phyloP scores from a whole-genome alignment of 2,113 vertebrate species.

The Pollachius pollachius region DNA sequence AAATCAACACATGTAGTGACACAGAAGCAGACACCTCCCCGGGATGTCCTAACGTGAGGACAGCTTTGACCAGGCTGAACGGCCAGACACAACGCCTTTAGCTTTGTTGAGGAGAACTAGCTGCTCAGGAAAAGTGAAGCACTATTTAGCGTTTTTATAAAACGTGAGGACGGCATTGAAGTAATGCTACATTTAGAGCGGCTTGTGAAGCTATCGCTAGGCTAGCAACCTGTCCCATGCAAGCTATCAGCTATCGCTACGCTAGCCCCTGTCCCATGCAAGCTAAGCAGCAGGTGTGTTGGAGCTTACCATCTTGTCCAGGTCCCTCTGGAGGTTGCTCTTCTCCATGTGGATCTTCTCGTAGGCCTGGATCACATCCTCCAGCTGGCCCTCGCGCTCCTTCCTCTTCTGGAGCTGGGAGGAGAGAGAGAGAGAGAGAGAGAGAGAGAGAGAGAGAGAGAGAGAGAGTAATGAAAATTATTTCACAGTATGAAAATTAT shows the following conservation, averaged over 20 bases:
- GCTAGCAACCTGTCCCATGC: background rate
- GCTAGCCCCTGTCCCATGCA: background rate
- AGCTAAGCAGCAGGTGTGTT: background rate
- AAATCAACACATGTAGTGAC: no score
- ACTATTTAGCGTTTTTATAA: no score
- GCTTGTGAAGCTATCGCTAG: no score
- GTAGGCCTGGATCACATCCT: conserved; percentile 95
- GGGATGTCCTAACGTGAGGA: no score
- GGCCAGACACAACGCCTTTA: no score
- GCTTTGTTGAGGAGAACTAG: no score
- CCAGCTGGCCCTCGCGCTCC: conserved; percentile 92
- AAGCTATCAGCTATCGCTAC: background rate
- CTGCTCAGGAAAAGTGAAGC: no score
- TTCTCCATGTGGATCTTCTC: conserved; percentile 98
- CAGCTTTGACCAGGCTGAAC: no score
- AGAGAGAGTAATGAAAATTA: background rate
- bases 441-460: background rate
- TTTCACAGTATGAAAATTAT: no score
- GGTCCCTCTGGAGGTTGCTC: conserved; percentile 87
- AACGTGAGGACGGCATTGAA: no score
- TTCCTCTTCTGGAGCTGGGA: conserved; percentile 91
- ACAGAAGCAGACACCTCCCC: no score
- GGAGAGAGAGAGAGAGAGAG: background rate
- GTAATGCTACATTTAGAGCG: no score
- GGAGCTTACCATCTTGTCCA: conserved; percentile 88